phyloP scores from a whole-genome alignment of 1,140 invertebrate species.

The Diuraphis noxia region DNA sequence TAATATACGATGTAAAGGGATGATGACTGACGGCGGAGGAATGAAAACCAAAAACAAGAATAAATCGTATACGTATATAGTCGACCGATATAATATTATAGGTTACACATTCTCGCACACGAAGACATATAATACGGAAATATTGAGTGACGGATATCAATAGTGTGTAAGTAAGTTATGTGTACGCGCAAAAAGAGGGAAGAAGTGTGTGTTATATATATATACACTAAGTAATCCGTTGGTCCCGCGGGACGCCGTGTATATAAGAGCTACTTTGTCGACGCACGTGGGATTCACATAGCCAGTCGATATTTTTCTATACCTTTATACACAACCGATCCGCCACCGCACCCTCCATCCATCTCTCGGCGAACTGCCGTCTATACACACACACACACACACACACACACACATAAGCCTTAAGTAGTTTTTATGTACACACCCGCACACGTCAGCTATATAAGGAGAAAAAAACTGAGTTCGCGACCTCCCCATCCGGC shows the following conservation, averaged over 20 bases:
- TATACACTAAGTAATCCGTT: background rate
- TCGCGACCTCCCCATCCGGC: background rate
- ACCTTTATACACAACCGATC: background rate
- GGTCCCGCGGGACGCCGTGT: background rate
- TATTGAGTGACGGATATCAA: constrained; percentile 54
- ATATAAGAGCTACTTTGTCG: constrained; percentile 50
- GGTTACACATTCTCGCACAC: background rate
- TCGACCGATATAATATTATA: constrained; percentile 40
- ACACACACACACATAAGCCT: background rate
- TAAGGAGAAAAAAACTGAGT: background rate
- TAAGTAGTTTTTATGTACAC: constrained; percentile 39
- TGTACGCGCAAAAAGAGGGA: background rate
- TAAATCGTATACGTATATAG: constrained; percentile 31
- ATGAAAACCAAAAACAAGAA: background rate
- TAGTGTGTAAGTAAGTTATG: constrained; percentile 44
- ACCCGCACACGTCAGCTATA: background rate
- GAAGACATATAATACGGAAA: background rate
- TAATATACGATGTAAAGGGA: background rate
- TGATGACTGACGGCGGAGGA: background rate
- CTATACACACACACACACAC: background rate
- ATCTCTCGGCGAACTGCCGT: background rate
- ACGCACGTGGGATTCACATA: constrained; percentile 34
- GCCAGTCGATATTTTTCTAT: constrained; percentile 51
- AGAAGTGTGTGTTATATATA: background rate
- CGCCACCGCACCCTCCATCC: background rate